phyloP scores from a whole-genome alignment of 2,888 invertebrate genomes.

The Atethmia centrago region DNA sequence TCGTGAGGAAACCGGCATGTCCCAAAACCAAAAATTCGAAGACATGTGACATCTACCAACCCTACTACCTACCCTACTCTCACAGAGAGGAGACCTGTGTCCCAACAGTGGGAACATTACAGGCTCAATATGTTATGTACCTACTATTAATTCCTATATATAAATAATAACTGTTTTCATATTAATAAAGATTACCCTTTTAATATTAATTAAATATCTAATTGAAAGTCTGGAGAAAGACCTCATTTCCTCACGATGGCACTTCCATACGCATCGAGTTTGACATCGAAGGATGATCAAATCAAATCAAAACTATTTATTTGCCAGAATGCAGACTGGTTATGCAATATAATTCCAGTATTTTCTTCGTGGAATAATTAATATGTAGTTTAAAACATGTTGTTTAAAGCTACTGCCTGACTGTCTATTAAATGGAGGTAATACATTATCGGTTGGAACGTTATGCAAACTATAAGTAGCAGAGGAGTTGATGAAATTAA shows the following conservation, averaged over 20 bases:
- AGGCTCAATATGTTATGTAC: no score
- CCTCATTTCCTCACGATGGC: not conserved
- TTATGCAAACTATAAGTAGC: not conserved
- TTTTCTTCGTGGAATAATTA: not conserved
- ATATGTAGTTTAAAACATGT: not conserved
- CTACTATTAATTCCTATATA: not conserved
- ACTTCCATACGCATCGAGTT: not conserved
- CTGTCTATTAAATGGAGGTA: not conserved
- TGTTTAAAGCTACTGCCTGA: not conserved
- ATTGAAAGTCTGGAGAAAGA: not conserved
- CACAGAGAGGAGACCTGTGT: no score
- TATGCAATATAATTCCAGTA: not conserved
- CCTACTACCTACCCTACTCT: no score
- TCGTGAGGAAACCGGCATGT: no score
- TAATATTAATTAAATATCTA: not conserved
- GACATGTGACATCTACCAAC: no score
- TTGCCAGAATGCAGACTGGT: no score
- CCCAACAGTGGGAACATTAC: no score
- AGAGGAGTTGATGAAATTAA: not conserved
- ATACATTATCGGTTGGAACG: not conserved
- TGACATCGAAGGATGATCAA: not conserved
- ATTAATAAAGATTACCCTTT: not conserved
- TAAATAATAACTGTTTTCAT: not conserved
- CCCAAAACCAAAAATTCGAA: no score
- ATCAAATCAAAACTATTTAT: no score